Percentiles rank a stretch among this genome's conserved stretches.
Evolutionary conservation across 1,140 invertebrate genomes (phyloP).

Genomic region (Coptotermes formosanus): DNA sequence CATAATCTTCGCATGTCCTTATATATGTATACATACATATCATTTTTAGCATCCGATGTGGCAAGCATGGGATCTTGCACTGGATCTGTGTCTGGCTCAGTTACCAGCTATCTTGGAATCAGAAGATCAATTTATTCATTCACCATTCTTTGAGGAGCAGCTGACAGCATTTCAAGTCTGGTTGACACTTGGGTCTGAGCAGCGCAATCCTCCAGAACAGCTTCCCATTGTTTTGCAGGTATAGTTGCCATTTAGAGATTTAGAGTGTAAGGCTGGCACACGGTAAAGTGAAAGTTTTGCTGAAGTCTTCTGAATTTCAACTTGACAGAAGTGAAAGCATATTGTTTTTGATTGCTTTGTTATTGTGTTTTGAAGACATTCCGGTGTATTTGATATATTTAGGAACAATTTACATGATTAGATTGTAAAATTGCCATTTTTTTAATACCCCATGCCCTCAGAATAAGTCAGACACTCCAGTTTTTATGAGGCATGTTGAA

Average conservation of each 20-base stretch:
- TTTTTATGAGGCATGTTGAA: too few species aligned
- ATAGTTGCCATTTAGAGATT: background rate
- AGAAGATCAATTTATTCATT: constrained; percentile 66
- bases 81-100: constrained; percentile 91
- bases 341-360: too few species aligned
- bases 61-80: constrained; percentile 96
- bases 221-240: constrained; percentile 95
- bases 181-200: constrained; percentile 79
- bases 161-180: constrained; percentile 98
- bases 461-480: too few species aligned
- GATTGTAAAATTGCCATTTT: too few species aligned
- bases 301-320: too few species aligned
- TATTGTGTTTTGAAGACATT: too few species aligned
- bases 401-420: too few species aligned
- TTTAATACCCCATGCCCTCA: too few species aligned
- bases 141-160: constrained; percentile 97
- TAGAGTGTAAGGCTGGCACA: too few species aligned
- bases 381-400: too few species aligned
- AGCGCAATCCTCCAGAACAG: constrained; percentile 86
- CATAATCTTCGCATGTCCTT: background rate
- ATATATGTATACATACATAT: constrained; percentile 21
- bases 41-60: constrained; percentile 73
- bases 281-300: too few species aligned
- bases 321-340: too few species aligned
- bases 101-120: constrained; percentile 72